These are phyloP conservation scores for Diabrotica balteata DNA, from an alignment of 2,888 invertebrate genomes.

Conservation along the genomic window DNA sequence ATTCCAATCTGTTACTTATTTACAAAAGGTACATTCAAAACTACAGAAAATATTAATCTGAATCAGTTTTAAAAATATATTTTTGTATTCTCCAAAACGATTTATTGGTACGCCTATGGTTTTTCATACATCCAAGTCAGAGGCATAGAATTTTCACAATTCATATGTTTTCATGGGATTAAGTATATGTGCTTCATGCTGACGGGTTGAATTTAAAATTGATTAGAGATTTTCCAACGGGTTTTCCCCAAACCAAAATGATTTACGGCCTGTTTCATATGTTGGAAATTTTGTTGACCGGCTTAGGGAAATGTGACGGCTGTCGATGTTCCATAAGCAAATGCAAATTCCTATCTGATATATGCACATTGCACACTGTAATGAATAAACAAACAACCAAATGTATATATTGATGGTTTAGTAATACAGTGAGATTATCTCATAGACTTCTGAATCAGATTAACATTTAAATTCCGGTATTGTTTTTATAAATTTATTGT, in stretches of 20 bases:
- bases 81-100: too few species aligned
- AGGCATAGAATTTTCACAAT: conserved; percentile 25
- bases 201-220: conserved; percentile 15
- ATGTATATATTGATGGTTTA: too few species aligned
- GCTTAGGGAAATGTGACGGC: background rate
- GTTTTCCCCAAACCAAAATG: conserved; percentile 7
- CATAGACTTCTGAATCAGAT: too few species aligned
- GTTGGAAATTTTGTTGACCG: conserved; percentile 1
- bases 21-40: too few species aligned
- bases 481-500: too few species aligned
- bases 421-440: too few species aligned
- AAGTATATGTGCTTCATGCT: conserved; percentile 13
- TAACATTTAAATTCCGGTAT: too few species aligned
- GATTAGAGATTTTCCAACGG: conserved; percentile 20
- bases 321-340: background rate
- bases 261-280: conserved; percentile 9
- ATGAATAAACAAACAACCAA: too few species aligned
- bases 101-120: background rate
- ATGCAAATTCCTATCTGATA: too few species aligned
- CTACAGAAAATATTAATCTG: too few species aligned
- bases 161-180: conserved; percentile 26
- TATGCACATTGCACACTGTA: background rate
- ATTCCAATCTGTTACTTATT: too few species aligned
- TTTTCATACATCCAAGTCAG: background rate
- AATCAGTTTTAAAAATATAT: too few species aligned